A percentile compares a stretch with the other conserved stretches of the same genome.
phyloP scores from a whole-genome alignment of 2,888 invertebrate genomes.

The Flabesymbios commensalis region DNA sequence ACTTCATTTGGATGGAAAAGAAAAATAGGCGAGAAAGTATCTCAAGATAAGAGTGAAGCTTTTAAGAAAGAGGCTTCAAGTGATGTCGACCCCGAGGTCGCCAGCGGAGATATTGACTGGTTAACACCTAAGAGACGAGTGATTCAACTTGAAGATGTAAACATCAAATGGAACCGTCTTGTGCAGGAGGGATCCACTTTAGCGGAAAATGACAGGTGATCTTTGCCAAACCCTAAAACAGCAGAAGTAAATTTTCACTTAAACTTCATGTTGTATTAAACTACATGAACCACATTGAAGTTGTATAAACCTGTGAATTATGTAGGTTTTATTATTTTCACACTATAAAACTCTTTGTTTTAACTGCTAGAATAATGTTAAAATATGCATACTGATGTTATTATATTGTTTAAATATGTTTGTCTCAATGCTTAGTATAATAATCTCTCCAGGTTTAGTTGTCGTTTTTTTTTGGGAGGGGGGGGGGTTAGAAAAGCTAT shows the following conservation, averaged over 20 bases:
- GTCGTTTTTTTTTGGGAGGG: no score
- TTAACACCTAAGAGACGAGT: constrained; percentile 41
- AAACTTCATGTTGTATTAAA: background rate
- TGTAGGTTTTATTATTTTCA: no score
- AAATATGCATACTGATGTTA: no score
- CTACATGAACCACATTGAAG: no score
- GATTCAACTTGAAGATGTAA: constrained; percentile 51
- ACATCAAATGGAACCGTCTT: constrained; percentile 48
- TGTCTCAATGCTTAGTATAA: no score
- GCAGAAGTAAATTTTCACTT: background rate
- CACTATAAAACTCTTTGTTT: no score
- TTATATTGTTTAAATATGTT: no score
- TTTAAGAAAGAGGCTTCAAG: constrained; percentile 46
- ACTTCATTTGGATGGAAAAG: constrained; percentile 57
- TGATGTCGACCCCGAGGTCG: constrained; percentile 39
- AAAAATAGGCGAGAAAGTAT: constrained; percentile 50
- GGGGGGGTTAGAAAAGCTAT: no score
- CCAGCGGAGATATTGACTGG: constrained; percentile 49
- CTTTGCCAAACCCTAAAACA: no score
- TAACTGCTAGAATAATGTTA: no score
- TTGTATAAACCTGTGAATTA: no score
- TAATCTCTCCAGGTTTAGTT: no score
- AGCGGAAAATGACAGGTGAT: constrained; percentile 56
- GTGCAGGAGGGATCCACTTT: constrained; percentile 51
- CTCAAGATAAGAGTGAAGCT: constrained; percentile 34